These are phyloP conservation scores for Cephalophus harveyi DNA, from an alignment of 2,113 vertebrate species.

Conservation along the genomic window DNA sequence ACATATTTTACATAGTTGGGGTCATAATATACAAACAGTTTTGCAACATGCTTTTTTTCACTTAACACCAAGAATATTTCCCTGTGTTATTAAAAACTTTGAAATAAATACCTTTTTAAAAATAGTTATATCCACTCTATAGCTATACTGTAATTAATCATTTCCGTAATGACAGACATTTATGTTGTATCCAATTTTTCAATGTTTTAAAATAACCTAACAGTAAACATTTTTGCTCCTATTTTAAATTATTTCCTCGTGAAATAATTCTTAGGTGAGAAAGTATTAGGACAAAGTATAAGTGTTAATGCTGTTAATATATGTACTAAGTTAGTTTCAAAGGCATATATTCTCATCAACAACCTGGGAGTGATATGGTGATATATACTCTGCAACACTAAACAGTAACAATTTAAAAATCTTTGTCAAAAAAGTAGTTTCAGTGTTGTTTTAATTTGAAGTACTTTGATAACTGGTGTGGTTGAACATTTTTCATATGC, in stretches of 20 bases:
- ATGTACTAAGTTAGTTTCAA: background rate
- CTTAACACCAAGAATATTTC: background rate
- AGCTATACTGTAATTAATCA: background rate
- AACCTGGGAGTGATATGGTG: background rate
- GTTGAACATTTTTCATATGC: background rate
- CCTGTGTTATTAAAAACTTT: background rate
- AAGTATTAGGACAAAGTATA: background rate
- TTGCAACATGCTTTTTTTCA: background rate
- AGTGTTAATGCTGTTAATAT: background rate
- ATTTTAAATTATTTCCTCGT: background rate
- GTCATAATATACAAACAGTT: background rate
- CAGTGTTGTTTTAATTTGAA: background rate
- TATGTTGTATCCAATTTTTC: background rate
- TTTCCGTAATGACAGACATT: conserved; percentile 1
- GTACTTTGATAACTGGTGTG: background rate
- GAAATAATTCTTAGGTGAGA: background rate
- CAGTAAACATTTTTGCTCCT: background rate
- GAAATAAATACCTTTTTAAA: background rate
- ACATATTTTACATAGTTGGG: background rate
- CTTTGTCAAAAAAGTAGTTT: background rate
- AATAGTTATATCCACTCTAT: background rate
- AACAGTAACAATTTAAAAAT: background rate
- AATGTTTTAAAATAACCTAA: background rate
- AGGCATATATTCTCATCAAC: background rate
- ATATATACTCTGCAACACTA: background rate